phyloP scores from a whole-genome alignment of 2,113 vertebrate species.

The Brachirus orientalis region DNA sequence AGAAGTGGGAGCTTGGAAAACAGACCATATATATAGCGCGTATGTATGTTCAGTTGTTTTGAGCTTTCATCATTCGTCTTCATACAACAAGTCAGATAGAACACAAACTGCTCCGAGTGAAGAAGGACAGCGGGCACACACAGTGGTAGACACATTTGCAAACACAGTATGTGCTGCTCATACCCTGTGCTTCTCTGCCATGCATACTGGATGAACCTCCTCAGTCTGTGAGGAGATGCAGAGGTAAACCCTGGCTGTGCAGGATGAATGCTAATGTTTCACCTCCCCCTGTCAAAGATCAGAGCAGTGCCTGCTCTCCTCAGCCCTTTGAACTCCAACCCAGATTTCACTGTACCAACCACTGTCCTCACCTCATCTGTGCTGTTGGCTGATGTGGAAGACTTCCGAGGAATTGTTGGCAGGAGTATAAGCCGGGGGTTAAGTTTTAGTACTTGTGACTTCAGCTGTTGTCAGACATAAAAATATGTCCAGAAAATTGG shows the following conservation, averaged over 20 bases:
- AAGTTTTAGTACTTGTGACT: not conserved
- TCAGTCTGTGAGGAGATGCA: slow-evolving; percentile 56
- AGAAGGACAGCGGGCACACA: not conserved
- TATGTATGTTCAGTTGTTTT: slow-evolving; percentile 9
- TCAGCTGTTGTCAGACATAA: too few species aligned
- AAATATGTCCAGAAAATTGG: too few species aligned
- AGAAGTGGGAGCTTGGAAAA: slow-evolving; percentile 29
- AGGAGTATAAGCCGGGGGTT: not conserved
- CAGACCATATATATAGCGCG: slow-evolving; percentile 24
- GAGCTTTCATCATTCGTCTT: slow-evolving; percentile 10
- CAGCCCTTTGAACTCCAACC: slow-evolving; percentile 70
- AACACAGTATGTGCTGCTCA: slow-evolving; percentile 7
- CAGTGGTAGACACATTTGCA: not conserved
- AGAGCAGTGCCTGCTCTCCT: slow-evolving; percentile 58
- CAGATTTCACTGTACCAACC: slow-evolving; percentile 35
- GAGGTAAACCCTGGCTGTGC: slow-evolving; percentile 44
- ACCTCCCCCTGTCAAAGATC: slow-evolving; percentile 70
- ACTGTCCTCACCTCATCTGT: not conserved
- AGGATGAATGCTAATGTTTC: slow-evolving; percentile 73
- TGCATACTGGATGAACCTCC: slow-evolving; percentile 37
- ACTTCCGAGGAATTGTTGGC: not conserved
- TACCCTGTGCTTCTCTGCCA: slow-evolving; percentile 6
- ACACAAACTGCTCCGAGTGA: not conserved
- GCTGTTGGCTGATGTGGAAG: slow-evolving; percentile 5
- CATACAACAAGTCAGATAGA: not conserved